Conservation (phyloP, 53 echinoderm and acorn worm genomes). For the Arbacia lixula region DNA sequence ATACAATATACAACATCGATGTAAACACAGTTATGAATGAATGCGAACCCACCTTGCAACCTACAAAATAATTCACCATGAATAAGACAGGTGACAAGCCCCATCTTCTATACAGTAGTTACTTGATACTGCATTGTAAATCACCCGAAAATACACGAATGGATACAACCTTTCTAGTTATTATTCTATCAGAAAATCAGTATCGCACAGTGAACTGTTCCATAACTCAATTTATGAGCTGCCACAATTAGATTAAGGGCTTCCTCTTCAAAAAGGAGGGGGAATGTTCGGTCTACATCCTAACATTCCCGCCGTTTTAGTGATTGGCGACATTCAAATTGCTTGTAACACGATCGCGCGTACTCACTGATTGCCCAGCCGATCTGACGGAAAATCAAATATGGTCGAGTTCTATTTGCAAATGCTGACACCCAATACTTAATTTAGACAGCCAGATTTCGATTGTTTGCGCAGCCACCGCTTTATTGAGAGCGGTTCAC, state of each 20-base stretch:
- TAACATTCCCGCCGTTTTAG: conserved; percentile 24
- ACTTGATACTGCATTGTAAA: too few species aligned
- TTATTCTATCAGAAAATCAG: too few species aligned
- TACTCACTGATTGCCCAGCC: conserved; percentile 28
- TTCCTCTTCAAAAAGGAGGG: too few species aligned
- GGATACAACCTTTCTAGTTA: not conserved
- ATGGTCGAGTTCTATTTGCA: conserved; percentile 44
- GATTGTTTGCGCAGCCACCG: conserved; percentile 34
- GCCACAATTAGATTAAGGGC: too few species aligned
- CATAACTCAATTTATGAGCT: too few species aligned
- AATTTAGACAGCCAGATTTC: conserved; percentile 33
- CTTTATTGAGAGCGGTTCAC: conserved; percentile 40
- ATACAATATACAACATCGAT: too few species aligned
- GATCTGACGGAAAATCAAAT: conserved; percentile 47
- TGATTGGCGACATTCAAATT: conserved; percentile 32
- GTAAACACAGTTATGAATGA: too few species aligned
- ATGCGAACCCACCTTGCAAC: too few species aligned
- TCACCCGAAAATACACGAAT: not conserved
- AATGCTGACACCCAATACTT: conserved; percentile 44
- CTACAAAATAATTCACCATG: too few species aligned
- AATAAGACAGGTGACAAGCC: too few species aligned
- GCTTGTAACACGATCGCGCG: conserved; percentile 4
- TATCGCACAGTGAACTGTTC: too few species aligned
- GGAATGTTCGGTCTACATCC: conserved; percentile 24
- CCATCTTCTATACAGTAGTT: too few species aligned